Evolutionary conservation across 2,888 invertebrate genomes (phyloP).

Genomic region (Ethmia dodecea): DNA sequence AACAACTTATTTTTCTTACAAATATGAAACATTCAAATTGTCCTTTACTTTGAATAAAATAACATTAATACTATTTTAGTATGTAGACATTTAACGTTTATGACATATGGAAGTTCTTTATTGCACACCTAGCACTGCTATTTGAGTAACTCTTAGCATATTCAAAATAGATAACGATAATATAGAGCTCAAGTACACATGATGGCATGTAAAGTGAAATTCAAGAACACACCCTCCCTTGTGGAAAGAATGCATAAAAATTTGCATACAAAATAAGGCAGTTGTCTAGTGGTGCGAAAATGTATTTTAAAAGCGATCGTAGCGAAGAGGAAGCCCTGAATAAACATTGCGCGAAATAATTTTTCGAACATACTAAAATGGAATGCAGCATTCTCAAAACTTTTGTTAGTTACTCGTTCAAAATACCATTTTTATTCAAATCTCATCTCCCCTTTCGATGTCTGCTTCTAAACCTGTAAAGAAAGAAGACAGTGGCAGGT

Average conservation of each 20-base stretch:
- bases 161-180: constrained; percentile 14
- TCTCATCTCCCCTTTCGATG: constrained; percentile 13
- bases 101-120: too few relatives aligned
- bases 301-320: constrained; percentile 4
- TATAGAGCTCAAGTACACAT: constrained; percentile 11
- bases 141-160: too few relatives aligned
- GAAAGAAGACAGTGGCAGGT: constrained; percentile 39
- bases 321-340: not conserved
- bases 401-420: constrained; percentile 6
- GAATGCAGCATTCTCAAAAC: constrained; percentile 3
- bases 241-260: constrained; percentile 4
- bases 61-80: too few relatives aligned
- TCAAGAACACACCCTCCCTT: constrained; percentile 9
- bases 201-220: constrained; percentile 14
- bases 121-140: too few relatives aligned
- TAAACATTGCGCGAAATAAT: not conserved
- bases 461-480: constrained; percentile 30
- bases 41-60: too few relatives aligned
- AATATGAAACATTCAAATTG: too few relatives aligned
- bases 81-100: too few relatives aligned
- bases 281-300: constrained; percentile 8
- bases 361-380: constrained; percentile 1
- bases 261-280: constrained; percentile 6
- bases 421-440: constrained; percentile 14
- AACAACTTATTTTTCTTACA: too few relatives aligned